Conservation (phyloP, 2,888 invertebrate genomes). For the Himalopsyche anomala region DNA sequence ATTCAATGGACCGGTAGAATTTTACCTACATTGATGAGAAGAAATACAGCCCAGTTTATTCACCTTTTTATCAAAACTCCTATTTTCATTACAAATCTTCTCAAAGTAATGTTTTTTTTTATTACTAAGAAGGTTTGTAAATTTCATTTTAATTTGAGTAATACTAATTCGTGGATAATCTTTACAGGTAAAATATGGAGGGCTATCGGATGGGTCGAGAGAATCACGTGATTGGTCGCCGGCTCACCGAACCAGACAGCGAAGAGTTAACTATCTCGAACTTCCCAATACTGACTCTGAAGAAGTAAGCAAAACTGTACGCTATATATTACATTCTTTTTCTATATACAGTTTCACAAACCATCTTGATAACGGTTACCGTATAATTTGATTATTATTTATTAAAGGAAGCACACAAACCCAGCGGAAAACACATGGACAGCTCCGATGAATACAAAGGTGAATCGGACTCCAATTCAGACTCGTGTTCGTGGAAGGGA, state of each 20-base stretch:
- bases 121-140: no score
- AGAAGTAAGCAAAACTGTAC: slow-evolving; percentile 76
- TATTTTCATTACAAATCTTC: no score
- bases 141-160: no score
- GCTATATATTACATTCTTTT: not conserved
- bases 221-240: slow-evolving; percentile 78
- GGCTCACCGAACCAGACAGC: slow-evolving; percentile 83
- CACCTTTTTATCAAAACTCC: no score
- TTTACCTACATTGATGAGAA: no score
- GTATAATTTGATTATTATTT: slow-evolving; percentile 12
- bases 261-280: slow-evolving; percentile 87
- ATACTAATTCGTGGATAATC: not conserved
- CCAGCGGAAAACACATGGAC: slow-evolving; percentile 77
- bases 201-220: slow-evolving; percentile 74
- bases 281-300: slow-evolving; percentile 85
- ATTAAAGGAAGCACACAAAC: slow-evolving; percentile 75
- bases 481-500: slow-evolving; percentile 55
- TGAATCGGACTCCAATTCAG: slow-evolving; percentile 65
- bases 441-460: slow-evolving; percentile 75
- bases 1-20: no score
- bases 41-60: no score
- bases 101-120: no score
- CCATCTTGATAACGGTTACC: not conserved
- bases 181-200: slow-evolving; percentile 74
- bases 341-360: no score